A percentile compares a stretch with the other conserved stretches of the same genome.
These are phyloP conservation scores for Tetrao urogallus DNA, from an alignment of 2,113 vertebrate species.

Conservation along the genomic window DNA sequence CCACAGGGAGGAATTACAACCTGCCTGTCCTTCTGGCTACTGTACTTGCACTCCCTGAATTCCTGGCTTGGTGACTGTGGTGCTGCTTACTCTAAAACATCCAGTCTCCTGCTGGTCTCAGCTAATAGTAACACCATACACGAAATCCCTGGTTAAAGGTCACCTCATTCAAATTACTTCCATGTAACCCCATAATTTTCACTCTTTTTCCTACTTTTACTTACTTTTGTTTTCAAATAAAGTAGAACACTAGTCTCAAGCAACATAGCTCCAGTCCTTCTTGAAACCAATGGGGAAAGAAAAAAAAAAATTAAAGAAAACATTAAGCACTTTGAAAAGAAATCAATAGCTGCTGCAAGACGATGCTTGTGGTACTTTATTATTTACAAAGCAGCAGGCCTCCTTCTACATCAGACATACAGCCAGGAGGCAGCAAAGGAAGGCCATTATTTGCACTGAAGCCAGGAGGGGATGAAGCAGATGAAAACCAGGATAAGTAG, in stretches of 20 bases:
- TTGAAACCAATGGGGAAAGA: neutral
- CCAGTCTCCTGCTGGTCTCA: neutral
- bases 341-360: neutral
- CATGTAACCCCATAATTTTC: neutral
- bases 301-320: neutral
- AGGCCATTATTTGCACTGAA: neutral
- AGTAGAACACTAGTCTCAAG: neutral
- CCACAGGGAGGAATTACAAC: constrained; percentile 10
- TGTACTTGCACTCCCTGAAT: neutral
- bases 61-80: neutral
- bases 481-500: neutral
- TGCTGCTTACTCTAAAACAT: neutral
- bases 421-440: neutral
- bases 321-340: neutral
- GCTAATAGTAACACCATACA: neutral
- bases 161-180: neutral
- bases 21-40: neutral
- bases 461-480: fast-evolving
- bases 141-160: neutral
- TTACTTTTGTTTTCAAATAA: neutral
- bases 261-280: neutral
- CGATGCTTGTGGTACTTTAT: neutral
- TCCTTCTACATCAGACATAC: neutral
- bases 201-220: neutral
- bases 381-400: neutral